phyloP scores from a whole-genome alignment of 30 jellyfish, hydroid and myxozoan species.

The Catostylus mosaicus region DNA sequence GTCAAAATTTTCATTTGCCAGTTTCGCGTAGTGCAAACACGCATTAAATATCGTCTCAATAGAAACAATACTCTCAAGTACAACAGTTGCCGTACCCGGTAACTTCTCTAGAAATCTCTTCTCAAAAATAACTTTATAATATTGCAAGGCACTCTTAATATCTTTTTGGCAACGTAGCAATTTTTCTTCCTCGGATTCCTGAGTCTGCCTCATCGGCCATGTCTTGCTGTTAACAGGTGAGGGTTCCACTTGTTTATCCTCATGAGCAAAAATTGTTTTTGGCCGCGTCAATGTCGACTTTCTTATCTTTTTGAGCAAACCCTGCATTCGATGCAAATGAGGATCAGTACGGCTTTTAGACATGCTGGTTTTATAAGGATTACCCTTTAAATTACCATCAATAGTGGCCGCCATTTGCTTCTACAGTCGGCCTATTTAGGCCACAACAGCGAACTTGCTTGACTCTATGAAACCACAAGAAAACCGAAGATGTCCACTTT shows the following conservation, averaged over 20 bases:
- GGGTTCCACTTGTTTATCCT: conserved; percentile 50
- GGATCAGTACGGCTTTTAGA: conserved; percentile 49
- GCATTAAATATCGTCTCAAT: conserved; percentile 81
- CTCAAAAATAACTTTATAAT: conserved; percentile 90
- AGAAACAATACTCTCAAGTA: conserved; percentile 86
- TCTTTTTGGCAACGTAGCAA: conserved; percentile 85
- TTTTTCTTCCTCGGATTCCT: conserved; percentile 77
- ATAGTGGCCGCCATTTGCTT: conserved; percentile 71
- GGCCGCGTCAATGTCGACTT: conserved; percentile 75
- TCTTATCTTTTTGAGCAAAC: conserved; percentile 61
- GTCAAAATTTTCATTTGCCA: conserved; percentile 73
- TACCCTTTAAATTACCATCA: conserved; percentile 52
- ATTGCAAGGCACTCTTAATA: conserved; percentile 97
- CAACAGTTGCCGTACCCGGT: conserved; percentile 99
- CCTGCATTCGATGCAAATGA: conserved; percentile 60
- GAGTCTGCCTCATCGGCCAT: conserved; percentile 10
- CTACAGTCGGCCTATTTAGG: conserved; percentile 37
- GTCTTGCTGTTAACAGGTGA: conserved; percentile 60
- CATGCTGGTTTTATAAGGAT: conserved; percentile 31
- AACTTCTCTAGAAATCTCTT: conserved; percentile 87
- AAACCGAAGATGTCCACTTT: conserved; percentile 29
- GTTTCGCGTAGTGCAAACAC: conserved; percentile 72
- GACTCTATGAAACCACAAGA: conserved; percentile 19
- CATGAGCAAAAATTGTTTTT: conserved; percentile 33
- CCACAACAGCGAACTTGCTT: conserved; percentile 24